Conservation (phyloP, 2,113 vertebrate genomes). For the Apteryx owenii region DNA sequence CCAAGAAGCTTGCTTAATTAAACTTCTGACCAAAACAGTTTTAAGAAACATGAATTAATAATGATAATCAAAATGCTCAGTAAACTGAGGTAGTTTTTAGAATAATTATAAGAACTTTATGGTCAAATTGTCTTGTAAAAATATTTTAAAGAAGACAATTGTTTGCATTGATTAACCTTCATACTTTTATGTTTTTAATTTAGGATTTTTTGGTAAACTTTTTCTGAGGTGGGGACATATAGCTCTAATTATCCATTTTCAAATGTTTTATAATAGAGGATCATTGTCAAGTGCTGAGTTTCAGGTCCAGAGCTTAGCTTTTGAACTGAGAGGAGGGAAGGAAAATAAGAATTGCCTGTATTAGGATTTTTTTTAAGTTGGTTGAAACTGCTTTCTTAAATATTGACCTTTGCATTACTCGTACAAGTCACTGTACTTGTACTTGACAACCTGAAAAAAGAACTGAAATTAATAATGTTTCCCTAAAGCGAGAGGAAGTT, state of each 20-base stretch:
- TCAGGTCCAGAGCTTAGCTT: not conserved
- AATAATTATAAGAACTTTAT: not conserved
- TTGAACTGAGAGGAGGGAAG: not conserved
- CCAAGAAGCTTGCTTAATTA: not conserved
- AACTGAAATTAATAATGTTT: not conserved
- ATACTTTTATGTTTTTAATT: not conserved
- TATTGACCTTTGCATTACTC: not conserved
- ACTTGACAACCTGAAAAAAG: not conserved
- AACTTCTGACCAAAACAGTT: not conserved
- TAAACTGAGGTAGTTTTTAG: not conserved
- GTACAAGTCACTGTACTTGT: not conserved
- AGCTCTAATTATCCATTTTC: not conserved
- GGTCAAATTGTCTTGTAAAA: not conserved
- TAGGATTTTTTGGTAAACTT: not conserved
- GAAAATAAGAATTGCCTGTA: not conserved
- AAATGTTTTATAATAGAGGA: not conserved
- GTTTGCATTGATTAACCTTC: not conserved
- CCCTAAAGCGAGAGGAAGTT: not conserved
- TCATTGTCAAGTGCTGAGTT: not conserved
- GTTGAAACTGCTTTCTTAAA: not conserved
- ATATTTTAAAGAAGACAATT: not conserved
- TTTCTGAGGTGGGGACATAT: not conserved
- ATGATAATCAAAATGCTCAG: not conserved
- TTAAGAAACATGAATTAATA: not conserved
- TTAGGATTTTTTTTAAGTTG: not conserved